Conservation (phyloP, 2,797 vertebrate genomes). For the Bufotes viridis region DNA sequence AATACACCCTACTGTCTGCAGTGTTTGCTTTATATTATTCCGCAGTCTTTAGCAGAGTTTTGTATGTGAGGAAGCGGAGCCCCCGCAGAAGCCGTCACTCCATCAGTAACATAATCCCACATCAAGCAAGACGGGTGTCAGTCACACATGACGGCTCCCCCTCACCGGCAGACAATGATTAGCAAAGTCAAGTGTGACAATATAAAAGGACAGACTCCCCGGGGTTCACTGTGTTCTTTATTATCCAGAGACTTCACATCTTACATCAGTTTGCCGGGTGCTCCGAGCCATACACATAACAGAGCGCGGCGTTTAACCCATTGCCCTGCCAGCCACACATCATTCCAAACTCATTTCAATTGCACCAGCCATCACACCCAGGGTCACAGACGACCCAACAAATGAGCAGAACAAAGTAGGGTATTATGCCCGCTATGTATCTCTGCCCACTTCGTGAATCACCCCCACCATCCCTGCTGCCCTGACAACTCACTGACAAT, state of each 20-base stretch:
- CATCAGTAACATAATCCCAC: constrained; percentile 57
- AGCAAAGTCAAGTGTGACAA: constrained; percentile 46
- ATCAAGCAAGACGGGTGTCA: constrained; percentile 52
- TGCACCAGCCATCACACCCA: neutral
- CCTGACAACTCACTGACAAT: neutral
- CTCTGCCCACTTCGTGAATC: neutral
- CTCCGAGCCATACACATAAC: neutral
- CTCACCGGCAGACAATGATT: constrained; percentile 47
- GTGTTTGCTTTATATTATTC: neutral
- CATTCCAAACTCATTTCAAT: neutral
- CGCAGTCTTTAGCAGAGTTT: constrained; percentile 29
- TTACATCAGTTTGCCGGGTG: neutral
- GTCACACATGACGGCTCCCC: constrained; percentile 51
- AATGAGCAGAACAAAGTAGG: neutral
- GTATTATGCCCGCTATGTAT: neutral
- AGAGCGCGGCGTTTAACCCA: neutral
- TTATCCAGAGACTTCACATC: constrained; percentile 42
- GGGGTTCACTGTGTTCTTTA: constrained; percentile 41
- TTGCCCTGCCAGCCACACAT: neutral
- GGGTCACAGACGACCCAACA: neutral
- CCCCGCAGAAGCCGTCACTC: constrained; percentile 35
- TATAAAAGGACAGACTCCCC: constrained; percentile 42
- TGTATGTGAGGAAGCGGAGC: constrained; percentile 19
- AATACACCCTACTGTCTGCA: neutral
- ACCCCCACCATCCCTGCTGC: neutral